Evolutionary conservation across 2,797 vertebrate genomes (phyloP).

Genomic region (Florisuga fusca): DNA sequence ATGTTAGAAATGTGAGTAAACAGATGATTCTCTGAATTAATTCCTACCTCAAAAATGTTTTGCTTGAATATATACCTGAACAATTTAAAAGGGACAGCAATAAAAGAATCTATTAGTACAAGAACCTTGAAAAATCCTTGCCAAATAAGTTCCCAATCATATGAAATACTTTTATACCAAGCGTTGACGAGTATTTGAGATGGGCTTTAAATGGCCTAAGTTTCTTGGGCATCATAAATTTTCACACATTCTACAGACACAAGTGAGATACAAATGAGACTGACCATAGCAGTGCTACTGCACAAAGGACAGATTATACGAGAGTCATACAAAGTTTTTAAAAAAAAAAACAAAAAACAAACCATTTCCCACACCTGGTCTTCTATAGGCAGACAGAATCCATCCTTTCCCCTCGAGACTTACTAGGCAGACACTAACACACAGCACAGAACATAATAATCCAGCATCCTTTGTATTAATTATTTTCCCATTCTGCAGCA

Average conservation of each 20-base stretch:
- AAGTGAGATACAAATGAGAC: background rate
- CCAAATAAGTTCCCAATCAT: background rate
- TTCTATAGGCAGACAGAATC: background rate
- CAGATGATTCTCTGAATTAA: background rate
- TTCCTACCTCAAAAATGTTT: background rate
- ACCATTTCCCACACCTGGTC: background rate
- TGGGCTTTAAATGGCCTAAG: background rate
- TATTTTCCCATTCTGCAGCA: background rate
- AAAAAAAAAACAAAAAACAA: no score
- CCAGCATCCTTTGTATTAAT: background rate
- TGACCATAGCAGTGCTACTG: background rate
- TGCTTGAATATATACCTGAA: background rate
- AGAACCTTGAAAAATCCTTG: background rate
- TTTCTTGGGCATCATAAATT: background rate
- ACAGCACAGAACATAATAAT: background rate
- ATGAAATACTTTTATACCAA: background rate
- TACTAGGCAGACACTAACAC: background rate
- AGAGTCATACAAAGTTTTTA: background rate
- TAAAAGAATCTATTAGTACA: background rate
- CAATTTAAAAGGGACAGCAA: background rate
- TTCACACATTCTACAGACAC: background rate
- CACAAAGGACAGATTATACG: background rate
- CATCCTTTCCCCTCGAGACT: background rate
- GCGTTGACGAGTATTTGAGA: background rate
- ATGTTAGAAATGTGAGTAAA: background rate